Conservation (phyloP, 2,797 vertebrate species). For the Phrynocephalus forsythii region DNA sequence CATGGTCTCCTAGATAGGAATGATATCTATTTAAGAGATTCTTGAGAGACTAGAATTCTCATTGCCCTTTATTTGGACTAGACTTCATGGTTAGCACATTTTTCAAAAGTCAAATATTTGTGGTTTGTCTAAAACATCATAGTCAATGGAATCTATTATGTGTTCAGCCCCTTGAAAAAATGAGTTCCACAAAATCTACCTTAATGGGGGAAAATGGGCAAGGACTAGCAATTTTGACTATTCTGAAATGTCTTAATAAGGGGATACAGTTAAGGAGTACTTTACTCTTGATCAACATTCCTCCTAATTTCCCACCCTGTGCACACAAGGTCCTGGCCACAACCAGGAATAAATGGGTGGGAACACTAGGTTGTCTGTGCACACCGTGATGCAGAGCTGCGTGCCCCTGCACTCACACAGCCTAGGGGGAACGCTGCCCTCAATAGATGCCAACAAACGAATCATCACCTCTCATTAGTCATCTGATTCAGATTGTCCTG, state of each 20-base stretch:
- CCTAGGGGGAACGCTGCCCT: background rate
- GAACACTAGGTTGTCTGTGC: too few relatives aligned
- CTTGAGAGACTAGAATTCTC: background rate
- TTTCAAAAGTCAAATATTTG: background rate
- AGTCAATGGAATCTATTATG: background rate
- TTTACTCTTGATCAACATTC: background rate
- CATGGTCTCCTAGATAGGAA: background rate
- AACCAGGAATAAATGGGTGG: too few relatives aligned
- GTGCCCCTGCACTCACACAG: too few relatives aligned
- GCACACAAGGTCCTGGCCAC: too few relatives aligned
- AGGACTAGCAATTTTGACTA: background rate
- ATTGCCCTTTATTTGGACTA: background rate
- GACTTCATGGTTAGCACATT: background rate
- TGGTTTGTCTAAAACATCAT: background rate
- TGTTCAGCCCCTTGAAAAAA: background rate
- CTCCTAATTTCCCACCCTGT: too few relatives aligned
- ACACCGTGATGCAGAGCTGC: too few relatives aligned
- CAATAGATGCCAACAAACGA: background rate
- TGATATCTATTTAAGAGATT: background rate
- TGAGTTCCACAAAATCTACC: background rate
- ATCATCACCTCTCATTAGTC: background rate
- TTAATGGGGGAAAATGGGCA: background rate
- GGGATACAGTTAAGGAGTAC: background rate
- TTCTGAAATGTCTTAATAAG: background rate
- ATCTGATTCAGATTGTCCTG: background rate